Evolutionary conservation across 2,888 invertebrate genomes (phyloP).

Genomic region (Pollenia amentaria): DNA sequence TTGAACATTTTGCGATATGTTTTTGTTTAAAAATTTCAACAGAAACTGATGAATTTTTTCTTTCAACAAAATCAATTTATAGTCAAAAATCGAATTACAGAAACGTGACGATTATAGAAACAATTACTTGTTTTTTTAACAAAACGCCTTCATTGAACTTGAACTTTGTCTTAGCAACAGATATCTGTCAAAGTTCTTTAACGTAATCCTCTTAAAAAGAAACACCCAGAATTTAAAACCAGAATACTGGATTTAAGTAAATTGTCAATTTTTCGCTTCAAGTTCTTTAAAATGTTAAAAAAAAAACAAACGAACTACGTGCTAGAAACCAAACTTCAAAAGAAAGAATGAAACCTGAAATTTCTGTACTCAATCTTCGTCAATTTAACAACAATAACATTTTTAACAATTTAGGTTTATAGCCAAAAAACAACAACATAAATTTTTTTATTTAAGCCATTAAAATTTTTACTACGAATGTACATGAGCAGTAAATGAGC

Average conservation of each 20-base stretch:
- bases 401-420: conserved; percentile 57
- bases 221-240: conserved; percentile 37
- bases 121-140: background rate
- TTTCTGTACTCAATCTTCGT: conserved; percentile 46
- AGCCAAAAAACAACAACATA: conserved; percentile 23
- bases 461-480: conserved; percentile 1
- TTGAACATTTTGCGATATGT: conserved; percentile 82
- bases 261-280: conserved; percentile 12
- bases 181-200: conserved; percentile 22
- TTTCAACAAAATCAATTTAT: conserved; percentile 49
- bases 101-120: background rate
- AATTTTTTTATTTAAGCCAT: background rate
- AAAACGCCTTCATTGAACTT: conserved; percentile 78
- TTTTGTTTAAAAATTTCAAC: conserved; percentile 38
- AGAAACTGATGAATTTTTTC: conserved; percentile 55
- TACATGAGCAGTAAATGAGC: background rate
- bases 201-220: conserved; percentile 54
- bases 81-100: background rate
- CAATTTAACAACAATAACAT: conserved; percentile 43
- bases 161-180: conserved; percentile 74
- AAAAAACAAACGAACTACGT: background rate
- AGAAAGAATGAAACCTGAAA: conserved; percentile 45
- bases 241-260: conserved; percentile 28
- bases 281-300: conserved; percentile 8
- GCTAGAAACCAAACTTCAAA: background rate